Percentiles rank a stretch among this genome's conserved stretches.
Evolutionary conservation across 2,888 invertebrate species (phyloP).

Genomic region (Phengaris alcon): DNA sequence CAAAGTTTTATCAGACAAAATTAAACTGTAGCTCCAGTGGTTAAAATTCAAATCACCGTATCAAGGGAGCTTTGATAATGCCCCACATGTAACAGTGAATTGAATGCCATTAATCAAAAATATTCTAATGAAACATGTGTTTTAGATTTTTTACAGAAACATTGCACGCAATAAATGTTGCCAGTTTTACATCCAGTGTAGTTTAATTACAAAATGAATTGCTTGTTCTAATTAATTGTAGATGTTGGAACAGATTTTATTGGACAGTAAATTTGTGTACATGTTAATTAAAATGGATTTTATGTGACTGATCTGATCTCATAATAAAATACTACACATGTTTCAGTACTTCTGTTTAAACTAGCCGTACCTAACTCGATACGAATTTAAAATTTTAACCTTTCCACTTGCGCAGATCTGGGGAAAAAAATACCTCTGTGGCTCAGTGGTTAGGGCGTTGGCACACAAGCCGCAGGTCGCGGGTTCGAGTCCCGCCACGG

Average conservation of each 20-base stretch:
- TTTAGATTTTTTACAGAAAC: neutral
- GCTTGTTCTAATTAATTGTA: slow-evolving; percentile 10
- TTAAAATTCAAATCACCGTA: neutral
- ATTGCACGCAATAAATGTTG: neutral
- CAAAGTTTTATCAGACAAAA: neutral
- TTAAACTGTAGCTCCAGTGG: neutral
- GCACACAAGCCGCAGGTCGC: too few species aligned
- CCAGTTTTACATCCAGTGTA: neutral
- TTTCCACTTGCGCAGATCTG: neutral
- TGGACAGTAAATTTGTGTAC: slow-evolving; percentile 22
- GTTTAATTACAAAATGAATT: neutral
- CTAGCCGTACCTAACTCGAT: neutral
- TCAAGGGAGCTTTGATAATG: neutral
- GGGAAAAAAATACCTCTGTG: too few species aligned
- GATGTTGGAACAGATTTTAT: slow-evolving; percentile 19
- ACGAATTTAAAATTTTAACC: neutral
- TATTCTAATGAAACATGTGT: neutral
- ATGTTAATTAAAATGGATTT: slow-evolving; percentile 21
- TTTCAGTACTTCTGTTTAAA: neutral
- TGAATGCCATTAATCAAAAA: neutral
- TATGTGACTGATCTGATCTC: neutral
- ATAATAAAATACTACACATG: neutral
- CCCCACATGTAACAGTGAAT: neutral
- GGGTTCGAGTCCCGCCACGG: too few species aligned
- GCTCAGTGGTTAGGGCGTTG: too few species aligned